Base-by-base conservation (phyloP, 2,888 invertebrate species). In the Cantharis lateralis region DNA sequence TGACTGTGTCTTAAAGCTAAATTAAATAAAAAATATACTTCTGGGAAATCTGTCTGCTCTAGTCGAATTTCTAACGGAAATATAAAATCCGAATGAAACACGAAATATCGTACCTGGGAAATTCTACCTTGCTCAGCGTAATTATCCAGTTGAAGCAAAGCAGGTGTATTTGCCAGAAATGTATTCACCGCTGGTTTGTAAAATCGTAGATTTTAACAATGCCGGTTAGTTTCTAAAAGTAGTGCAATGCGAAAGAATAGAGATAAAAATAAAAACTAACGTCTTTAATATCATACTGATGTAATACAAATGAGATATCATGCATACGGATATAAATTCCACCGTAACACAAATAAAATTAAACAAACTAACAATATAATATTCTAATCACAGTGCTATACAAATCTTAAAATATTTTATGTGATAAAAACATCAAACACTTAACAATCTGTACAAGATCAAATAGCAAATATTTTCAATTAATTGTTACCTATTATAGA, bases 331-430 rank as follows among this genome's bases (percentile, higher is more conserved):
- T 81, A 83, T 80, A 73, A 78, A 76, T 72, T 64, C 77, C 16
- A 28, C 48, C 62, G 26, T 63, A 66, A 28, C 61, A 74, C 64
- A 68, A n/a, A 71, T 76, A 68, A 74, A 81, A 79, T 48, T 78
- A 82, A 82, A 82, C 77, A 82, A 80, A 80, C 84, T 82, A 84
- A 83, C 82, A 83, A 66, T 66, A 66, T 66, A 48, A 48, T 48
- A 80, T 83, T 84, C 85, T 85, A 86, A 86, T 86, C 86, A 86
- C 85, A 86, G 86, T 87, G 86, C 86, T 85, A 84, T 85, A 85
- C 84, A 86, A 84, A 68, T 75, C 78, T 80, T 80, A 79, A 74
- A 79, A 79, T 79, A 77, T 77, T 66, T 66, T 66, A 82, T 74
- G 84, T 83, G 82, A 84, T 81, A 84, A 82, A 84, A 85, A 85